Evolutionary conservation across 2,113 vertebrate species (phyloP).

Genomic region (Nettapus auritus): DNA sequence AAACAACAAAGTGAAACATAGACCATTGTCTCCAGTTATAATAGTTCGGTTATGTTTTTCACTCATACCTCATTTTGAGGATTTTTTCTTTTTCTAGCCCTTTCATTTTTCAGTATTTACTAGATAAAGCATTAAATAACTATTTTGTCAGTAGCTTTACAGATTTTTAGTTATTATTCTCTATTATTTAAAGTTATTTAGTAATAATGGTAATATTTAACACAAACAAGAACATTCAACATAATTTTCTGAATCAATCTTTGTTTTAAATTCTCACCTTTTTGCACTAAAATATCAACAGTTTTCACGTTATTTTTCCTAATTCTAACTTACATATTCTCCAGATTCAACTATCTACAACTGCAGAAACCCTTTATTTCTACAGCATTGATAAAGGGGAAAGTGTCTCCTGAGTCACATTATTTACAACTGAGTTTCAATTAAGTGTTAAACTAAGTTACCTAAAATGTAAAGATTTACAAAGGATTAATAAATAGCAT

Average conservation of each 20-base stretch:
- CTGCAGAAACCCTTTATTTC: background rate
- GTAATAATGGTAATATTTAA: background rate
- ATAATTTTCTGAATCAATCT: background rate
- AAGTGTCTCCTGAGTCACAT: background rate
- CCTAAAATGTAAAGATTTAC: background rate
- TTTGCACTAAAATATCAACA: background rate
- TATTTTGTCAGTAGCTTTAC: background rate
- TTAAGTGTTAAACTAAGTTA: background rate
- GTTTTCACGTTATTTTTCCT: background rate
- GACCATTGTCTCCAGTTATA: background rate
- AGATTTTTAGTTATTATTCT: background rate
- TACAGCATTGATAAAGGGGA: background rate
- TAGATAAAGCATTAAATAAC: background rate
- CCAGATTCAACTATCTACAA: background rate
- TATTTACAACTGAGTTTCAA: background rate
- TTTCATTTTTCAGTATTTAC: background rate
- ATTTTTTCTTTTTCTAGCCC: background rate
- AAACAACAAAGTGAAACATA: background rate
- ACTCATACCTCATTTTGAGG: background rate
- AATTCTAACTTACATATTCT: background rate
- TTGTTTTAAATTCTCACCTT: background rate
- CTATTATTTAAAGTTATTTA: background rate
- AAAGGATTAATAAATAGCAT: background rate
- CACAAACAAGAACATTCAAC: background rate
- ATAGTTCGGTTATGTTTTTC: background rate